Evolutionary conservation across 2,797 vertebrate species (phyloP).

Genomic region (Aulostomus chinensis): DNA sequence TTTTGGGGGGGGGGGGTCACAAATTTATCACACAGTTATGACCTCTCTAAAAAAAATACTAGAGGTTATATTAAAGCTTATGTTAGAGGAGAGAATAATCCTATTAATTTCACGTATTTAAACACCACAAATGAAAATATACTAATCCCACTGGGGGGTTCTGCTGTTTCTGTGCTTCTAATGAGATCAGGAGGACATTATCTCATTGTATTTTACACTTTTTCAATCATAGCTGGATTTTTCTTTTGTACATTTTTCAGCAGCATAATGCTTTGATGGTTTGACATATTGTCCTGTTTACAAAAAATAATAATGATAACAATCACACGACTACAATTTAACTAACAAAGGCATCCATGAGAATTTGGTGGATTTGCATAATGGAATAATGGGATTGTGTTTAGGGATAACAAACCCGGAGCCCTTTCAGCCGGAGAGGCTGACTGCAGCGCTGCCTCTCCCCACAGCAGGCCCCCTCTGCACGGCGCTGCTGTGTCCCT

Average conservation of each 20-base stretch:
- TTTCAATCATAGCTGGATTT: background rate
- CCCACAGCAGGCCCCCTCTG: conserved; percentile 55
- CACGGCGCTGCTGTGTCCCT: conserved; percentile 32
- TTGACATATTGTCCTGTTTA: background rate
- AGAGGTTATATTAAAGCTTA: too few species aligned
- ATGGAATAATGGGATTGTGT: conserved; percentile 32
- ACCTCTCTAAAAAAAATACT: too few species aligned
- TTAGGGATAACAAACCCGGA: conserved; percentile 15
- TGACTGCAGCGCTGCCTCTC: conserved; percentile 27
- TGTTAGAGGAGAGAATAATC: too few species aligned
- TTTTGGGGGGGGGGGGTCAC: too few species aligned
- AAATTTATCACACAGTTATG: too few species aligned
- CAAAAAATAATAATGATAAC: background rate
- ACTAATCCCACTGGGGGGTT: conserved; percentile 26
- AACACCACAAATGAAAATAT: conserved; percentile 19
- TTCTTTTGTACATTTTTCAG: conserved; percentile 2
- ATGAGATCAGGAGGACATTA: too few species aligned
- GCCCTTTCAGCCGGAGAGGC: background rate
- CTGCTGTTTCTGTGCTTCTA: conserved; percentile 20
- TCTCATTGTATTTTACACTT: background rate
- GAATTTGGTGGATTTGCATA: conserved; percentile 46
- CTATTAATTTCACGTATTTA: too few species aligned
- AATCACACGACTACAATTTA: background rate
- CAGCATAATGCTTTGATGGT: background rate
- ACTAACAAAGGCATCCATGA: too few species aligned